phyloP scores from a whole-genome alignment of 2,113 vertebrate genomes.

The Hiodon tergisus region DNA sequence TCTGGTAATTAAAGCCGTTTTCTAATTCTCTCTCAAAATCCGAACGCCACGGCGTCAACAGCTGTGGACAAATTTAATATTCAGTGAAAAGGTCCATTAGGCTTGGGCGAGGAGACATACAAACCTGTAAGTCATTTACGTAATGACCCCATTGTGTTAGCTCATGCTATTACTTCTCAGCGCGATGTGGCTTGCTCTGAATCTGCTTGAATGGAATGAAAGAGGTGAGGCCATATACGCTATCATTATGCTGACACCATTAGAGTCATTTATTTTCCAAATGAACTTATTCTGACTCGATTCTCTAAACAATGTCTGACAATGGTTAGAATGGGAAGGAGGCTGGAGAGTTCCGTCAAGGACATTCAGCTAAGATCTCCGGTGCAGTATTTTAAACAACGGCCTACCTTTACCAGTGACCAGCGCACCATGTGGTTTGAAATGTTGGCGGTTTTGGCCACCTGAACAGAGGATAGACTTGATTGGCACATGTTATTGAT shows the following conservation, averaged over 20 bases:
- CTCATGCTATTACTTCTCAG: slow-evolving; percentile 13
- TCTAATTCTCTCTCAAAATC: slow-evolving; percentile 10
- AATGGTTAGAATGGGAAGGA: too few species aligned
- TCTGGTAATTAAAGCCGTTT: neutral
- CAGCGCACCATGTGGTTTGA: too few species aligned
- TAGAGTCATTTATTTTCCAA: neutral
- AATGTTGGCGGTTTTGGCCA: too few species aligned
- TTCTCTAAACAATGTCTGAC: too few species aligned
- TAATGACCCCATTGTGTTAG: slow-evolving; percentile 16
- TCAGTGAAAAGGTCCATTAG: slow-evolving; percentile 17
- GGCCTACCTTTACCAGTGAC: too few species aligned
- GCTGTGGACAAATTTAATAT: slow-evolving; percentile 10
- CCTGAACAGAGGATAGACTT: too few species aligned
- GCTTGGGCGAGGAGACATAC: slow-evolving; percentile 10
- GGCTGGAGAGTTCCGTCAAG: too few species aligned
- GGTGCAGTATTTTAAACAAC: too few species aligned
- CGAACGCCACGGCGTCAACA: slow-evolving; percentile 2
- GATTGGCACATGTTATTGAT: too few species aligned
- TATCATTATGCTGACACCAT: neutral
- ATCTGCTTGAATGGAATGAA: neutral
- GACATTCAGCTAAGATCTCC: too few species aligned
- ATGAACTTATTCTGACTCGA: neutral
- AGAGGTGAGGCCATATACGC: neutral
- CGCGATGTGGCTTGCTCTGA: neutral
- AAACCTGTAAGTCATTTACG: slow-evolving; percentile 19